Evolutionary conservation across 2,888 invertebrate species (phyloP).

Genomic region (Zonitis immaculata): DNA sequence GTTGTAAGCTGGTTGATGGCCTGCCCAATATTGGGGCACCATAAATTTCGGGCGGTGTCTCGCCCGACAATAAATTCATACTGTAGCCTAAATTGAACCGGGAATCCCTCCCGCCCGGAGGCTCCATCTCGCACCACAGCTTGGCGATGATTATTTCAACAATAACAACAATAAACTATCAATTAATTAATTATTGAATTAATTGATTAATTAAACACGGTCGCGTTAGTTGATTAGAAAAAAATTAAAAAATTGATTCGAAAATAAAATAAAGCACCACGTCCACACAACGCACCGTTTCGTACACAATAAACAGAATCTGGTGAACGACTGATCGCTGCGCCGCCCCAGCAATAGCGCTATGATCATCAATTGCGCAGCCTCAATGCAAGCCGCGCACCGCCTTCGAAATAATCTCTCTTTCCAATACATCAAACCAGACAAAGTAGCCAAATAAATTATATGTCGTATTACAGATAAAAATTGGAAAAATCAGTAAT

Average conservation of each 20-base stretch:
- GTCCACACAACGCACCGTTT: conserved; percentile 45
- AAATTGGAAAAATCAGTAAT: no score
- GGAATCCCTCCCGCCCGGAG: conserved; percentile 86
- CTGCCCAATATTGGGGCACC: conserved; percentile 55
- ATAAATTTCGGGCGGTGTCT: conserved; percentile 74
- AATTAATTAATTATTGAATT: no score
- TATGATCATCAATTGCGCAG: conserved; percentile 31
- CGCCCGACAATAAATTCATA: conserved; percentile 76
- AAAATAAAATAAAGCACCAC: conserved; percentile 23
- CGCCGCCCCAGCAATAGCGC: conserved; percentile 47
- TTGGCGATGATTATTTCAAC: conserved; percentile 35
- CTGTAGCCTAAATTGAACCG: conserved; percentile 84
- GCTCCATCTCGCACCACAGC: conserved; percentile 68
- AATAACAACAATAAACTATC: conserved; percentile 6
- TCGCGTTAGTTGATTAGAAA: conserved; percentile 29
- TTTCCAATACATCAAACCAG: conserved; percentile 22
- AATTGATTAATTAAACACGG: no score
- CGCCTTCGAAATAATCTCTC: conserved; percentile 23
- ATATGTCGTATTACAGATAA: conserved; percentile 16
- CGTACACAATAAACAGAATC: conserved; percentile 42
- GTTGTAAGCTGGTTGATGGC: conserved; percentile 59
- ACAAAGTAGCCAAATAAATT: conserved; percentile 21
- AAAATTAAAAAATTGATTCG: no score
- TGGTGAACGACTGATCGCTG: conserved; percentile 46
- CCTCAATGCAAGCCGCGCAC: conserved; percentile 22